Evolutionary conservation across 1,140 invertebrate species (phyloP), one percentile per base, ranked within the genome.

Genomic region (Zaprionus capensis): DNA sequence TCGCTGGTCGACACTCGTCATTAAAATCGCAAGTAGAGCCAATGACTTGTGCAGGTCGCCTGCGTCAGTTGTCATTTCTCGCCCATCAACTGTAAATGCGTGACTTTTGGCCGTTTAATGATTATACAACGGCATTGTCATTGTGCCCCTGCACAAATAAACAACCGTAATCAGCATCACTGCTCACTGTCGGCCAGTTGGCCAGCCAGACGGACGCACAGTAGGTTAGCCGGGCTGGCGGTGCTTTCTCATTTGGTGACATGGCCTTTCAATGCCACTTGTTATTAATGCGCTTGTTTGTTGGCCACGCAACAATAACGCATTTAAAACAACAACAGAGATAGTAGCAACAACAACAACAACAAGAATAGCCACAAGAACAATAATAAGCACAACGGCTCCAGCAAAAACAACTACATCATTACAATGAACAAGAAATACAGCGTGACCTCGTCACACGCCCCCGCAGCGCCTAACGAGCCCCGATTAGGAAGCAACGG

Each of bases 71-170:
- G 71, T 73, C 61, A 65, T 71, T 59, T 61, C 64, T 49, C 56
- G 67, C 0, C 56, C 67, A 66, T 59, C 76, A 88, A 85, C 84
- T 83, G 67, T 80, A 84, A 88, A 88, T 88, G 85, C 85, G 85
- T 90, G 85, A 90, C 85, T 90, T 90, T 90, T 85, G 85, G 86
- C 76, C 85, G 77, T 90, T 90, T 90, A 90, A 90, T 90, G 81
- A 90, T 90, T 81, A 81, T 90, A 84, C 79, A 85, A 80, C 70
- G 81, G 78, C 82, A 82, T 85, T 90, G 79, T 68, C 75, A 76
- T 76, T 71, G 73, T 71, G 61, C 46, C 58, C 36, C 55, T 79
- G 81, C 78, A 72, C 81, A 88, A 87, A 87, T 84, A 88, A 87
- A 87, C 84, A 88, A 75, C 81, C 81, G 90, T 90, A 82, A 82